These are phyloP conservation scores for Nomada flava DNA, from an alignment of 2,888 invertebrate species.

Conservation along the genomic window DNA sequence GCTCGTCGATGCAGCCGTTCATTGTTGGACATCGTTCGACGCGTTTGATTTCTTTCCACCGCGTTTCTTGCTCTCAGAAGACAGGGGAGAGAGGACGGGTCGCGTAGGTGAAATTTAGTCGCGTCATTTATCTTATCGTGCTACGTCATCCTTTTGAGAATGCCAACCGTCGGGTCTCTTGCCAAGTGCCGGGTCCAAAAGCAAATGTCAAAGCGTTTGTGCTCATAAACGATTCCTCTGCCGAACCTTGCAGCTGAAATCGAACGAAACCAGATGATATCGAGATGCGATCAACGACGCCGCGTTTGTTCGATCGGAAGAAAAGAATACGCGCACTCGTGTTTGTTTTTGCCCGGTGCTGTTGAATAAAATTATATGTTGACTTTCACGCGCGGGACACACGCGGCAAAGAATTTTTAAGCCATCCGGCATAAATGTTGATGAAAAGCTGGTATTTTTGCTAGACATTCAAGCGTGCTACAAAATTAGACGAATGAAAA, in stretches of 20 bases:
- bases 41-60: neutral
- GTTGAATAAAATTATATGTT: neutral
- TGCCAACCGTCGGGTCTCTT: slow-evolving; percentile 11
- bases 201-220: slow-evolving; percentile 1
- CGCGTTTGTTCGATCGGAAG: neutral
- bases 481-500: no score
- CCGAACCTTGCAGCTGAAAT: no score
- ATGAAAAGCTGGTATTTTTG: no score
- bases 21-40: slow-evolving; percentile 7
- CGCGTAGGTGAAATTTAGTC: slow-evolving; percentile 53
- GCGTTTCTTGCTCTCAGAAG: neutral
- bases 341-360: neutral
- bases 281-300: neutral
- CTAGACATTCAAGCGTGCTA: no score
- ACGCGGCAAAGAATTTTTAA: no score
- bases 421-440: no score
- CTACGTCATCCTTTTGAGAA: slow-evolving; percentile 48
- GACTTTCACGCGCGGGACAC: no score
- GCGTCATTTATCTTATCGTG: slow-evolving; percentile 55
- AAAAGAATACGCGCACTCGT: neutral
- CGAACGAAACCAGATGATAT: neutral
- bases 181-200: slow-evolving; percentile 14
- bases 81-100: slow-evolving; percentile 6
- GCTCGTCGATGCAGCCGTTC: slow-evolving; percentile 4
- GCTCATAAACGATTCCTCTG: no score